A percentile compares a stretch with the other conserved stretches of the same genome.
Conservation (phyloP, 2,797 vertebrate species). For the Tapirus indicus region DNA sequence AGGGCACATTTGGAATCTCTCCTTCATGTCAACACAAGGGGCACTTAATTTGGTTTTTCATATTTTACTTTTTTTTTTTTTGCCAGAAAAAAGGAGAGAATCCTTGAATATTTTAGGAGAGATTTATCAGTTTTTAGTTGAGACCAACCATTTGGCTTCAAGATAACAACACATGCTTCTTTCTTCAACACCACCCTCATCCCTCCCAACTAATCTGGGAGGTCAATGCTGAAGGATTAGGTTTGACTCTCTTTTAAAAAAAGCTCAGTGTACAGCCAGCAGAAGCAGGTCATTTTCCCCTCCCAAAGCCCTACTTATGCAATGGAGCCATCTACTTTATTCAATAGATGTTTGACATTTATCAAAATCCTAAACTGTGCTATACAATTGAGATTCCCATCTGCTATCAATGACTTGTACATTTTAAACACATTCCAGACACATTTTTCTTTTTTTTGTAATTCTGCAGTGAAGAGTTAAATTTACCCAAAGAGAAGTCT, state of each 20-base stretch:
- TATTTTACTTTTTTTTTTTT: constrained; percentile 5
- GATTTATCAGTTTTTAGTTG: background rate
- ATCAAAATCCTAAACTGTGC: background rate
- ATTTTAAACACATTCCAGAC: background rate
- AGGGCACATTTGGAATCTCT: background rate
- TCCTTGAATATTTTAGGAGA: constrained; percentile 55
- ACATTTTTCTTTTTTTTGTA: background rate
- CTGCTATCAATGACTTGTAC: background rate
- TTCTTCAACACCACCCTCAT: background rate
- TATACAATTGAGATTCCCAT: background rate
- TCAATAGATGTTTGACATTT: background rate
- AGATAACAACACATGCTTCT: background rate
- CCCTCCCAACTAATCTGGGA: constrained; percentile 13
- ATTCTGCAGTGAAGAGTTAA: background rate
- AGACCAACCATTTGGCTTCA: constrained; percentile 23
- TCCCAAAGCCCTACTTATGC: background rate
- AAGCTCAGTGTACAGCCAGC: background rate
- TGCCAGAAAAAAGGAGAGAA: background rate
- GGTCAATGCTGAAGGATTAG: constrained; percentile 22
- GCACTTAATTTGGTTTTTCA: background rate
- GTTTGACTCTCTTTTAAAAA: background rate
- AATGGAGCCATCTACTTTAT: background rate
- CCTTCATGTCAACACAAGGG: background rate
- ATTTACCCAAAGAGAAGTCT: background rate
- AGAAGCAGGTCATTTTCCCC: background rate